These are phyloP conservation scores for Holacanthella duospinosa DNA, from an alignment of 2,888 invertebrate genomes.

Conservation along the genomic window DNA sequence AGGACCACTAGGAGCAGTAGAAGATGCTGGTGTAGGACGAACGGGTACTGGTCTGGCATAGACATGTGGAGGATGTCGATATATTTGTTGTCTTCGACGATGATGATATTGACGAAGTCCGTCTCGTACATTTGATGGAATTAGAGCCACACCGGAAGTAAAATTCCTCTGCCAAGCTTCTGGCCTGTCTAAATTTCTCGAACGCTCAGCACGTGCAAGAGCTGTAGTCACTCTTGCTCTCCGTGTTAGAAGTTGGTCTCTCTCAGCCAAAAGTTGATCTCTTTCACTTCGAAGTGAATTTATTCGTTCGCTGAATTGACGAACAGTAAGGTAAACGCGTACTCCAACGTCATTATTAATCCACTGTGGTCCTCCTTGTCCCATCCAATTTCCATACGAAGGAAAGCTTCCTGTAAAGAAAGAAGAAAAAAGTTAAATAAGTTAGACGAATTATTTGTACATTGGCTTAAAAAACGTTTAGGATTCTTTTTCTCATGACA, in stretches of 20 bases:
- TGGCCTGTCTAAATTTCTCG: background rate
- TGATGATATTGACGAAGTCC: too few species aligned
- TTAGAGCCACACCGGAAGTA: constrained; percentile 26
- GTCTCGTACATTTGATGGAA: constrained; percentile 23
- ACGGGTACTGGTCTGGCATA: too few species aligned
- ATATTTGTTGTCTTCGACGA: too few species aligned
- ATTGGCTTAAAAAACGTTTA: too few species aligned
- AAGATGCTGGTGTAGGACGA: background rate
- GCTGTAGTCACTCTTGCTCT: constrained; percentile 1
- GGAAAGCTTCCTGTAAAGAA: background rate
- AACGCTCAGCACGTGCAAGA: background rate
- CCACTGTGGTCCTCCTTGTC: constrained; percentile 19
- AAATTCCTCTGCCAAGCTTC: constrained; percentile 31
- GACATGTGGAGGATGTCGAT: too few species aligned
- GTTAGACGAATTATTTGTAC: too few species aligned
- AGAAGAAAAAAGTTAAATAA: background rate
- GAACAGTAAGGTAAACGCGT: constrained; percentile 23
- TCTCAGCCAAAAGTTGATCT: background rate
- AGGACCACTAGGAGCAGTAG: too few species aligned
- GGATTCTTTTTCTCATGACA: too few species aligned
- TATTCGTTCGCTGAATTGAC: constrained; percentile 16
- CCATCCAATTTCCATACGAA: constrained; percentile 16
- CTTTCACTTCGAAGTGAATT: background rate
- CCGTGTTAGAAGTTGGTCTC: background rate
- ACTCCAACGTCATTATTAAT: constrained; percentile 29